A percentile compares a stretch with the other conserved stretches of the same genome.
These are phyloP conservation scores for Oryzias sinensis DNA, from an alignment of 2,797 vertebrate species.

Conservation along the genomic window DNA sequence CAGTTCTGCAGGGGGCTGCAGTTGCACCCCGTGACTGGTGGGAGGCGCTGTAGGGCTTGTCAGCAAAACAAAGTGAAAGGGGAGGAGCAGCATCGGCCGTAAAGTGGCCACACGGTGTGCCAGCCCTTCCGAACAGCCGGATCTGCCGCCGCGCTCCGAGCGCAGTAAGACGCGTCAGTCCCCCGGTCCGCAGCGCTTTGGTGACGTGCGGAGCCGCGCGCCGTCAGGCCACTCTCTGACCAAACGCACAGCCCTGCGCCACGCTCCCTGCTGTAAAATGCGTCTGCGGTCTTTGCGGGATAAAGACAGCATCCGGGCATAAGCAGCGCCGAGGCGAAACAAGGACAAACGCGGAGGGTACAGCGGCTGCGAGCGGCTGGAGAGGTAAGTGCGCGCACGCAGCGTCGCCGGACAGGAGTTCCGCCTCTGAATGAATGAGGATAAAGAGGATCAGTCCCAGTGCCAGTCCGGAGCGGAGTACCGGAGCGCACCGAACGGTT, in stretches of 20 bases:
- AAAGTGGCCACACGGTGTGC: slow-evolving; percentile 79
- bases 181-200: slow-evolving; percentile 36
- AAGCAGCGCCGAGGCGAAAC: slow-evolving; percentile 62
- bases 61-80: slow-evolving; percentile 57
- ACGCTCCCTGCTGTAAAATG: slow-evolving; percentile 56
- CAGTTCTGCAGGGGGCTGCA: slow-evolving; percentile 28
- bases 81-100: slow-evolving; percentile 78
- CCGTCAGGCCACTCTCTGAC: slow-evolving; percentile 40
- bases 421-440: slow-evolving; percentile 44
- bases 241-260: slow-evolving; percentile 29
- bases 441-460: slow-evolving; percentile 45
- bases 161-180: slow-evolving; percentile 56
- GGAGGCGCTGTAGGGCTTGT: slow-evolving; percentile 69
- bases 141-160: slow-evolving; percentile 45
- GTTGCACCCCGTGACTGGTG: slow-evolving; percentile 27
- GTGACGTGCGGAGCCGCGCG: slow-evolving; percentile 45
- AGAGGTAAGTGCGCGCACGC: slow-evolving; percentile 65
- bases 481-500: slow-evolving; percentile 48
- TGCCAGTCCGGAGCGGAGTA: slow-evolving; percentile 52
- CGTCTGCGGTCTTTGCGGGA: slow-evolving; percentile 60
- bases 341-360: slow-evolving; percentile 63
- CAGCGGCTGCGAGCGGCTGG: slow-evolving; percentile 61
- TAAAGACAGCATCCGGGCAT: slow-evolving; percentile 63
- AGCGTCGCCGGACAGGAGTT: slow-evolving; percentile 27
- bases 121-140: slow-evolving; percentile 62